These are phyloP conservation scores for Oligia latruncula DNA, from an alignment of 2,888 invertebrate genomes.

Conservation along the genomic window DNA sequence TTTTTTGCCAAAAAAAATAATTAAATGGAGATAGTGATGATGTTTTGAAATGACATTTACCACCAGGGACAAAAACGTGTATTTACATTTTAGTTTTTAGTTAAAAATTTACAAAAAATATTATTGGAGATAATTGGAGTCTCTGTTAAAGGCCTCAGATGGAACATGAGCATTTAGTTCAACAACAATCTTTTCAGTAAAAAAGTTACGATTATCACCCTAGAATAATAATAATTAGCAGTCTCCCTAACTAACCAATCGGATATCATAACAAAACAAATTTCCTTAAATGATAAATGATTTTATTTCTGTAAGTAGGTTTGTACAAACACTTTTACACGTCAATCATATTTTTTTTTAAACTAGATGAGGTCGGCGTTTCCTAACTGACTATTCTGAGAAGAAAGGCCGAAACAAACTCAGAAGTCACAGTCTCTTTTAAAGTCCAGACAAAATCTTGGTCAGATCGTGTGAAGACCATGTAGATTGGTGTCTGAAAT, in stretches of 20 bases:
- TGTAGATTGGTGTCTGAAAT: no score
- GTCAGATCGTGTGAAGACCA: no score
- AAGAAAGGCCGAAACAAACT: no score
- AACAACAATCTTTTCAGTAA: background rate
- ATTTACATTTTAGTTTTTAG: background rate
- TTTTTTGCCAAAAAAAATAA: background rate
- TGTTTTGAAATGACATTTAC: background rate
- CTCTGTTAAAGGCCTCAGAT: background rate
- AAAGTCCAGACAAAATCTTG: no score
- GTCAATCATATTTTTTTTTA: no score
- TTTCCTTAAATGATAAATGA: no score
- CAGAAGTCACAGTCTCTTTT: no score
- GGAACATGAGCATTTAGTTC: background rate
- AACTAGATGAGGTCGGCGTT: no score
- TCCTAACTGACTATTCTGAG: no score
- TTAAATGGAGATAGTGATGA: background rate
- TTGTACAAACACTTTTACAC: no score
- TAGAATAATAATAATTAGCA: background rate
- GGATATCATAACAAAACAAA: constrained; percentile 53
- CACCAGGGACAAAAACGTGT: background rate
- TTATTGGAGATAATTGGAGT: background rate
- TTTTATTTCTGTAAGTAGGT: no score
- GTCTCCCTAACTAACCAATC: constrained; percentile 56
- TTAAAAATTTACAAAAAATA: background rate
- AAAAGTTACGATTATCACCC: background rate